Conservation (phyloP, 2,888 invertebrate genomes). For the Parnassius smintheus region DNA sequence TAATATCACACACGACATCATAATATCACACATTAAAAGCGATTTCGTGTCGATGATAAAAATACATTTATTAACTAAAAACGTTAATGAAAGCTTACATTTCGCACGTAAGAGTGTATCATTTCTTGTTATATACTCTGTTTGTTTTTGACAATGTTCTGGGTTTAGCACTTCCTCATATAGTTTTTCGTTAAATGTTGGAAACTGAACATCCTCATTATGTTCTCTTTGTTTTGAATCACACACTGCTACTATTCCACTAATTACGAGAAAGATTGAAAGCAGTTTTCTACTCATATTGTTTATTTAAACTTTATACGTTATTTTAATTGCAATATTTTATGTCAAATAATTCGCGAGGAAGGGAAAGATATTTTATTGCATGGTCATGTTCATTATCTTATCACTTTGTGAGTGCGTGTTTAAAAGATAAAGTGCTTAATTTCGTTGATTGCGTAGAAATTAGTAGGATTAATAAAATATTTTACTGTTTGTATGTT, state of each 20-base stretch:
- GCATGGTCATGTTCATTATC: slow-evolving; percentile 10
- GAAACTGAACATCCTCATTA: slow-evolving; percentile 6
- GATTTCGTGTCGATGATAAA: too few species aligned
- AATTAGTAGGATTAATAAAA: too few species aligned
- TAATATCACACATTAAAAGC: too few species aligned
- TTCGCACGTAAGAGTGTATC: slow-evolving; percentile 6
- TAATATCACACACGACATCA: too few species aligned
- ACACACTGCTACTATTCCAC: background rate
- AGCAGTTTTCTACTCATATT: slow-evolving; percentile 10
- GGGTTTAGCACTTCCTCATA: slow-evolving; percentile 18
- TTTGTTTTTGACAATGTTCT: slow-evolving; percentile 14
- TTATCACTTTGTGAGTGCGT: slow-evolving; percentile 5
- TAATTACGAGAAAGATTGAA: slow-evolving; percentile 2
- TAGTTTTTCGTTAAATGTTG: slow-evolving; percentile 13
- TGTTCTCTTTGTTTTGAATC: slow-evolving; percentile 7
- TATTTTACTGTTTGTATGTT: too few species aligned
- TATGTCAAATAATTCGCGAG: background rate
- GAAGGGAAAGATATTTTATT: slow-evolving; percentile 10
- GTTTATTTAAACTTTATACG: background rate
- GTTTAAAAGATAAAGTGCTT: too few species aligned
- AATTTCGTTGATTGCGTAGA: too few species aligned
- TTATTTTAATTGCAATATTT: too few species aligned
- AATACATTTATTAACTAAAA: background rate
- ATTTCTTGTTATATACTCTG: slow-evolving; percentile 13
- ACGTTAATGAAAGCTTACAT: slow-evolving; percentile 17